phyloP scores from a whole-genome alignment of 2,797 vertebrate genomes.

The Gallirallus australis region DNA sequence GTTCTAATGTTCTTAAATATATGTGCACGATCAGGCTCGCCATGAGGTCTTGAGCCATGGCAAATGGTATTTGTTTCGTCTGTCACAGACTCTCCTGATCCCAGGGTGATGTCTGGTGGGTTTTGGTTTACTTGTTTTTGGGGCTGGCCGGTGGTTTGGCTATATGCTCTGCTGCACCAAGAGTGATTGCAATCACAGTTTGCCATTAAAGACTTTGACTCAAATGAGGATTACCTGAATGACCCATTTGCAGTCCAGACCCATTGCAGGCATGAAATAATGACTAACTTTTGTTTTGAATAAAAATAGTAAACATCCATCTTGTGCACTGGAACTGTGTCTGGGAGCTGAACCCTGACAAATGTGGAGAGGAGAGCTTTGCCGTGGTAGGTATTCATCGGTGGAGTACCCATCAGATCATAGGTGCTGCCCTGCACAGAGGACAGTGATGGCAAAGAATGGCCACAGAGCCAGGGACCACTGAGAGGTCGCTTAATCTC shows the following conservation, averaged over 20 bases:
- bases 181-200: neutral
- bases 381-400: neutral
- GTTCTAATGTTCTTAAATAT: conserved; percentile 52
- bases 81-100: neutral
- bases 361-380: neutral
- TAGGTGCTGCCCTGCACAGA: neutral
- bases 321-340: neutral
- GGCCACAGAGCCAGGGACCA: neutral
- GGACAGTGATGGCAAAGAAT: neutral
- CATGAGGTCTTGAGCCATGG: conserved; percentile 19
- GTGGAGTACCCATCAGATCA: neutral
- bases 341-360: neutral
- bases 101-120: neutral
- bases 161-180: neutral
- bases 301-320: neutral
- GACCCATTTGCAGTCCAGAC: neutral
- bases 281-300: neutral
- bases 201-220: neutral
- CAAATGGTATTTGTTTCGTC: neutral
- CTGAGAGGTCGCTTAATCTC: neutral
- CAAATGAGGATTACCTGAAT: neutral
- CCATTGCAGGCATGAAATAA: neutral
- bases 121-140: neutral
- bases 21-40: neutral
- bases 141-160: neutral